Evolutionary conservation across 2,113 vertebrate genomes (phyloP).

Genomic region (Phasianus colchicus): DNA sequence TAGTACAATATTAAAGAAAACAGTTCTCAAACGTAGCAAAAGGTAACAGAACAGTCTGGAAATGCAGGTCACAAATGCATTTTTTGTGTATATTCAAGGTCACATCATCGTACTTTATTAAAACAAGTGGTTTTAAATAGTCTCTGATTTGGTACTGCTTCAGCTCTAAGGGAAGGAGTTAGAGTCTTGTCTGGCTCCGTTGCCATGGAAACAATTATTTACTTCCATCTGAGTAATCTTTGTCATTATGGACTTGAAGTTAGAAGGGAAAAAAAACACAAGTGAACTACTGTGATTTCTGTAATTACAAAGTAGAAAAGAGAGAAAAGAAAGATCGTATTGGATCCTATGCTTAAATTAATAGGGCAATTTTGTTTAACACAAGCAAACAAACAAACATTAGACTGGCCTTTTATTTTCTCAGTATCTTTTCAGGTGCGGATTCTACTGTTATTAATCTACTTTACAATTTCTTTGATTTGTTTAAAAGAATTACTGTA

Average conservation of each 20-base stretch:
- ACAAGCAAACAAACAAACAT: not conserved
- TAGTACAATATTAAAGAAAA: not conserved
- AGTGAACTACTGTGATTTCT: not conserved
- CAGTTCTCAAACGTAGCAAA: not conserved
- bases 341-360: not conserved
- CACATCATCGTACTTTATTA: not conserved
- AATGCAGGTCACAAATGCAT: not conserved
- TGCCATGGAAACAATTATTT: slow-evolving; percentile 57
- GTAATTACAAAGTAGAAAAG: not conserved
- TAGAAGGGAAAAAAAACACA: not conserved
- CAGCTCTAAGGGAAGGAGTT: not conserved
- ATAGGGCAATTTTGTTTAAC: not conserved
- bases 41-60: not conserved
- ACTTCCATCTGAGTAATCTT: not conserved
- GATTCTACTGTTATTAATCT: not conserved
- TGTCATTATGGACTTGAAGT: not conserved
- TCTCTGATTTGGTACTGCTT: not conserved
- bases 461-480: not conserved
- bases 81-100: not conserved
- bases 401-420: not conserved
- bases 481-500: not conserved
- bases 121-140: slow-evolving; percentile 1
- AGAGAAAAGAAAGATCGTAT: not conserved
- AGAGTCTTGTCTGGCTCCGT: not conserved
- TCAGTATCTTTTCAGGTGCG: not conserved